Evolutionary conservation across 2,113 vertebrate genomes (phyloP).

Genomic region (Mellivora capensis): DNA sequence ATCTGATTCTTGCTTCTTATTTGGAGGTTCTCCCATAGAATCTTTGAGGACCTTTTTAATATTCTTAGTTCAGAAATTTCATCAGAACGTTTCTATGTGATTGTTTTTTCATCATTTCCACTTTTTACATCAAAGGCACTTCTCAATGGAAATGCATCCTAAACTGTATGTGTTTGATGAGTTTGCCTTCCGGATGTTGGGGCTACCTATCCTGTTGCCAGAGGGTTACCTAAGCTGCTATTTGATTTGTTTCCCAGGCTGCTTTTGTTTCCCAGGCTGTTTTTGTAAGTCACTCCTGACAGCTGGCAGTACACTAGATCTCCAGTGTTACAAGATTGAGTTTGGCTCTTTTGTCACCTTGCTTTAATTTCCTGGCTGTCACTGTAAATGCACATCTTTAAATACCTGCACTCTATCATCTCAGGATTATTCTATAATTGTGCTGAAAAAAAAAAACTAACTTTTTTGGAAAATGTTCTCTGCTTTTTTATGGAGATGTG

Average conservation of each 20-base stretch:
- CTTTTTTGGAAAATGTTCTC: not conserved
- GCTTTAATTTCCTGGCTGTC: not conserved
- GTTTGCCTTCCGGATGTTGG: not conserved
- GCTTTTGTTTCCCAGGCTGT: not conserved
- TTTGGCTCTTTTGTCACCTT: not conserved
- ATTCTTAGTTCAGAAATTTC: conserved; percentile 20
- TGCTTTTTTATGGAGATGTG: not conserved
- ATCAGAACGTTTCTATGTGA: not conserved
- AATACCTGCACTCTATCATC: not conserved
- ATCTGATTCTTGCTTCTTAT: not conserved
- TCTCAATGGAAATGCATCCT: not conserved
- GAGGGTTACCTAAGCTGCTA: not conserved
- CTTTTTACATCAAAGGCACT: not conserved
- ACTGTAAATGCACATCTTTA: not conserved
- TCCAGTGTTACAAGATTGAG: not conserved
- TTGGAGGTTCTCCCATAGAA: not conserved
- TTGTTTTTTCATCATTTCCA: not conserved
- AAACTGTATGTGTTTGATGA: not conserved
- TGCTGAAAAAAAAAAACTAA: not conserved
- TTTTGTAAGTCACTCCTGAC: not conserved
- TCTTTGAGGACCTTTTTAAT: not conserved
- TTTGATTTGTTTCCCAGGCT: not conserved
- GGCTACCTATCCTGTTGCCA: not conserved
- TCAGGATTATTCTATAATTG: not conserved
- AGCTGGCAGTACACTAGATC: not conserved